A percentile compares a stretch with the other conserved stretches of the same genome.
Conservation (phyloP, 2,888 invertebrate species). For the Drosophila paracracens region DNA sequence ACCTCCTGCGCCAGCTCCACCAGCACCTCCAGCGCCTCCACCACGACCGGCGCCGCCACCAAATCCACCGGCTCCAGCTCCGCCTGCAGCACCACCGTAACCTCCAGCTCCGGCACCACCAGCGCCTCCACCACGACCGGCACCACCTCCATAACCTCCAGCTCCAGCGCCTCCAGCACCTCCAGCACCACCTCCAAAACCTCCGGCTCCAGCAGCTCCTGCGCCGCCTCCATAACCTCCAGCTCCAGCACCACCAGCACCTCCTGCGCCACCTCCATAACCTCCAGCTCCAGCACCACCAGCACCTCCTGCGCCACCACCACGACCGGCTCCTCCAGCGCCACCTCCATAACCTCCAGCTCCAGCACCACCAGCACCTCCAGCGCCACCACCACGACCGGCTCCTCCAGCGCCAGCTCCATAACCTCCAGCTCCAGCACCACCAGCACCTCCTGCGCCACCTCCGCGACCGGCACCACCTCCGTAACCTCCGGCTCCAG, state of each 20-base stretch:
- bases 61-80: slow-evolving; percentile 6
- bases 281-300: not conserved
- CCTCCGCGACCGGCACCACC: slow-evolving; percentile 24
- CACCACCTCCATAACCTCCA: not conserved
- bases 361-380: slow-evolving; percentile 49
- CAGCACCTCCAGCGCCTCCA: not conserved
- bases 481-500: slow-evolving; percentile 24
- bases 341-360: slow-evolving; percentile 28
- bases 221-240: too few species aligned
- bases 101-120: slow-evolving; percentile 18
- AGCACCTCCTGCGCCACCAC: slow-evolving; percentile 4
- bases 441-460: slow-evolving; percentile 25
- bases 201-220: not conserved
- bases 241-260: not conserved
- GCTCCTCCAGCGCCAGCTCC: slow-evolving; percentile 34
- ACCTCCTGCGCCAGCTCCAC: slow-evolving; percentile 21
- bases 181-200: not conserved
- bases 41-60: slow-evolving; percentile 7
- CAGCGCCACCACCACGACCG: slow-evolving; percentile 26
- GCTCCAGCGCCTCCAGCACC: not conserved
- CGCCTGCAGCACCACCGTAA: not conserved
- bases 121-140: not conserved
- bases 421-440: slow-evolving; percentile 18
- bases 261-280: not conserved
- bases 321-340: not conserved